phyloP scores from a whole-genome alignment of 1,140 invertebrate species.

The Fopius arisanus region DNA sequence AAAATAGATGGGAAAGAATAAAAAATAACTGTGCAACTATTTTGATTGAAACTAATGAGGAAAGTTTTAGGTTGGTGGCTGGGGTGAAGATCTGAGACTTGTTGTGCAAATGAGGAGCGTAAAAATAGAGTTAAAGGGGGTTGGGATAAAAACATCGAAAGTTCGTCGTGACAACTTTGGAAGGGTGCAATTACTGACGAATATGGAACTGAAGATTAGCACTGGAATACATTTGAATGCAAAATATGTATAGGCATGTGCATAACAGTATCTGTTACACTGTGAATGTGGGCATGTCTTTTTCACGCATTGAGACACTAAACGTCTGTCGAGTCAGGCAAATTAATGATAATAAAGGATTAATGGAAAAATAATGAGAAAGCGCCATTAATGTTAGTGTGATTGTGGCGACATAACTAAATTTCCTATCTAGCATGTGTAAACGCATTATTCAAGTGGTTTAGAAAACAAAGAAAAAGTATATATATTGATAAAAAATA shows the following conservation, averaged over 20 bases:
- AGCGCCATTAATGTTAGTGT: constrained; percentile 30
- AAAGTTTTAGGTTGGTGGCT: not conserved
- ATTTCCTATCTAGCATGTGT: constrained; percentile 35
- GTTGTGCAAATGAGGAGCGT: constrained; percentile 15
- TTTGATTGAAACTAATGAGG: constrained; percentile 12
- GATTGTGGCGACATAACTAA: constrained; percentile 25
- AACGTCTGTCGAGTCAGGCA: constrained; percentile 9
- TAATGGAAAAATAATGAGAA: not conserved
- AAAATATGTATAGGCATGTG: constrained; percentile 30
- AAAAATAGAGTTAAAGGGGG: constrained; percentile 8
- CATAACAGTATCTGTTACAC: constrained; percentile 16
- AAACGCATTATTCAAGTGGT: constrained; percentile 26
- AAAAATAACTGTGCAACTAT: constrained; percentile 15
- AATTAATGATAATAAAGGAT: not conserved
- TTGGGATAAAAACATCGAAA: not conserved
- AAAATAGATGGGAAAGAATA: constrained; percentile 11
- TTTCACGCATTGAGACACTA: constrained; percentile 22
- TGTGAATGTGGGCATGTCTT: not conserved
- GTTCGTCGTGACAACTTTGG: constrained; percentile 2
- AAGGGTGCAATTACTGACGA: constrained; percentile 10
- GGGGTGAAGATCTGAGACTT: not conserved
- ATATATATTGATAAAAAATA: constrained; percentile 5
- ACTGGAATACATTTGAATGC: not conserved
- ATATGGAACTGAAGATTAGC: constrained; percentile 20
- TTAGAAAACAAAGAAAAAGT: not conserved